Percentiles rank a stretch among this genome's conserved stretches.
These are phyloP conservation scores for Drosophila heteroneura DNA, from an alignment of 2,888 invertebrate genomes.

Conservation along the genomic window DNA sequence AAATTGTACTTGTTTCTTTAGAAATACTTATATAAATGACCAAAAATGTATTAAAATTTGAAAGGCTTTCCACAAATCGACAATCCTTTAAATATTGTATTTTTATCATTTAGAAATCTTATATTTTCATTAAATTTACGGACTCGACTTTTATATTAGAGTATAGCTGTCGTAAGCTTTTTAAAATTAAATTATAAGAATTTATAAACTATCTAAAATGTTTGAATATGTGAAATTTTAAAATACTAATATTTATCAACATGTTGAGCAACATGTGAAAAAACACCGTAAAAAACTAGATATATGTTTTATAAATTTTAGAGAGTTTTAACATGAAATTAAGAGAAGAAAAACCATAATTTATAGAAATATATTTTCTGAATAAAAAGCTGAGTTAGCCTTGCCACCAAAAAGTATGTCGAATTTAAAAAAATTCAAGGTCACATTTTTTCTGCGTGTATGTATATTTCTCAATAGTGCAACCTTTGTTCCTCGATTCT, in stretches of 20 bases:
- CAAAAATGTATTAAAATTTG: neutral
- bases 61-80: neutral
- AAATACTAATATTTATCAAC: neutral
- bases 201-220: no score
- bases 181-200: no score
- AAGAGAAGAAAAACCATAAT: neutral
- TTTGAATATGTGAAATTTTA: no score
- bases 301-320: no score
- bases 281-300: neutral
- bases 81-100: no score
- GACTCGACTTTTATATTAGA: no score
- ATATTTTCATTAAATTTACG: no score
- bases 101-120: no score
- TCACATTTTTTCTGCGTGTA: neutral
- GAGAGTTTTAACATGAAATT: neutral
- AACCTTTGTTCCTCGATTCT: constrained; percentile 15
- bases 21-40: neutral
- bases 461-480: constrained; percentile 2
- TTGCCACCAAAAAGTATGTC: neutral
- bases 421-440: neutral
- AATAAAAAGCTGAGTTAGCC: neutral
- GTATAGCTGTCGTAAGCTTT: no score
- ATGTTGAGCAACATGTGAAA: neutral
- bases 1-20: neutral
- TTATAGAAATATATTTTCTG: neutral